Conservation (phyloP, 2,888 invertebrate species). For the Periphyllus acericola region DNA sequence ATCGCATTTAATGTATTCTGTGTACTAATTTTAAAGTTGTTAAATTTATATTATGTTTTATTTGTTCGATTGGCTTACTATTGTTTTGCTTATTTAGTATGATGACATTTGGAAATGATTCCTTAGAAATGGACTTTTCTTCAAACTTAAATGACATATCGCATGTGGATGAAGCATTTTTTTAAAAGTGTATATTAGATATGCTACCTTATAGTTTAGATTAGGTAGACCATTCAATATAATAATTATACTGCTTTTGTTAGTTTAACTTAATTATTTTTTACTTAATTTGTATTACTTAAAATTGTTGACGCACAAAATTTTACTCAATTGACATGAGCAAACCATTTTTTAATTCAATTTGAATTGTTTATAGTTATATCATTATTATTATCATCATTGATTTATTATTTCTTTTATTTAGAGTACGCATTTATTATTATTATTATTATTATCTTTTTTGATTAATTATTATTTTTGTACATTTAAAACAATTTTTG, state of each 20-base stretch:
- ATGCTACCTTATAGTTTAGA: conserved; percentile 41
- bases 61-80: conserved; percentile 53
- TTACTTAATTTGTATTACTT: conserved; percentile 41
- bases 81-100: conserved; percentile 62
- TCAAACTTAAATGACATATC: conserved; percentile 62
- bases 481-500: conserved; percentile 52
- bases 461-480: conserved; percentile 50
- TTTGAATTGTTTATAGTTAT: conserved; percentile 43
- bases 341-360: conserved; percentile 3
- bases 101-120: conserved; percentile 61
- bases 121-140: conserved; percentile 61
- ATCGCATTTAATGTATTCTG: conserved; percentile 15
- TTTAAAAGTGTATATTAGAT: conserved; percentile 51
- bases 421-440: conserved; percentile 59
- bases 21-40: conserved; percentile 35
- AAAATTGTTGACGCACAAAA: conserved; percentile 21
- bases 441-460: conserved; percentile 13
- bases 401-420: conserved; percentile 50
- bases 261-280: conserved; percentile 32
- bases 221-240: conserved; percentile 44
- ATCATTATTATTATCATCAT: conserved; percentile 44
- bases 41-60: conserved; percentile 32
- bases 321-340: conserved; percentile 25
- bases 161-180: conserved; percentile 61
- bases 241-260: conserved; percentile 47